These are phyloP conservation scores for Oligia fasciuncula DNA, from an alignment of 2,888 invertebrate species.

Conservation along the genomic window DNA sequence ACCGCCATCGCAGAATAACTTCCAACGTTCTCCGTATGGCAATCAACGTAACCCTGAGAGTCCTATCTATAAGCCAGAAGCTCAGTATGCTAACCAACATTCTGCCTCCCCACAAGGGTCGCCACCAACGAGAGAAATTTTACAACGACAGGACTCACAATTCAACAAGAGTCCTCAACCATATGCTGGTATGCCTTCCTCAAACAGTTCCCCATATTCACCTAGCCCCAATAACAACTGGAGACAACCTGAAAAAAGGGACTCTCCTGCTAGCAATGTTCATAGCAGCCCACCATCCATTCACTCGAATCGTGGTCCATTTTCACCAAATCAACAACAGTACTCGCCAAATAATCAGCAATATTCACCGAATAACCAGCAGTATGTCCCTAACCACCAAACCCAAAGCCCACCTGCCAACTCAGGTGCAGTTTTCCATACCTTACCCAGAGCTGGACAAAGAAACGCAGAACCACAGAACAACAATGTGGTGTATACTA, in stretches of 20 bases:
- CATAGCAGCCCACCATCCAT: conserved; percentile 74
- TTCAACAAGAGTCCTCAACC: conserved; percentile 89
- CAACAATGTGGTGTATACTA: conserved; percentile 78
- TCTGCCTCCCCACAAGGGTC: conserved; percentile 81
- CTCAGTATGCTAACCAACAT: conserved; percentile 85
- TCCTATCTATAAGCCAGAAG: conserved; percentile 87
- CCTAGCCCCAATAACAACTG: conserved; percentile 86
- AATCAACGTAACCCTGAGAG: conserved; percentile 83
- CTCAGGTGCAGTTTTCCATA: conserved; percentile 79
- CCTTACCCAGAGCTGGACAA: conserved; percentile 81
- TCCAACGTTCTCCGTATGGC: conserved; percentile 68
- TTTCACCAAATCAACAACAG: conserved; percentile 74
- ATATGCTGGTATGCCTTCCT: conserved; percentile 81
- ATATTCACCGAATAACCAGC: conserved; percentile 77
- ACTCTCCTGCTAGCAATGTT: conserved; percentile 77
- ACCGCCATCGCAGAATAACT: conserved; percentile 77
- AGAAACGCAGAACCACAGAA: conserved; percentile 78
- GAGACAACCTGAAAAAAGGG: conserved; percentile 86
- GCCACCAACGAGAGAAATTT: conserved; percentile 82
- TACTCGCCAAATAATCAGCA: conserved; percentile 78
- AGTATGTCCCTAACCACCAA: conserved; percentile 77
- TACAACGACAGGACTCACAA: conserved; percentile 87
- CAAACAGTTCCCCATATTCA: conserved; percentile 81
- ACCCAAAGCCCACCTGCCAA: conserved; percentile 76
- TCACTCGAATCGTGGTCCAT: conserved; percentile 67